These are phyloP conservation scores for Leptatherina wallacei DNA, from an alignment of 2,797 vertebrate genomes.

Conservation along the genomic window DNA sequence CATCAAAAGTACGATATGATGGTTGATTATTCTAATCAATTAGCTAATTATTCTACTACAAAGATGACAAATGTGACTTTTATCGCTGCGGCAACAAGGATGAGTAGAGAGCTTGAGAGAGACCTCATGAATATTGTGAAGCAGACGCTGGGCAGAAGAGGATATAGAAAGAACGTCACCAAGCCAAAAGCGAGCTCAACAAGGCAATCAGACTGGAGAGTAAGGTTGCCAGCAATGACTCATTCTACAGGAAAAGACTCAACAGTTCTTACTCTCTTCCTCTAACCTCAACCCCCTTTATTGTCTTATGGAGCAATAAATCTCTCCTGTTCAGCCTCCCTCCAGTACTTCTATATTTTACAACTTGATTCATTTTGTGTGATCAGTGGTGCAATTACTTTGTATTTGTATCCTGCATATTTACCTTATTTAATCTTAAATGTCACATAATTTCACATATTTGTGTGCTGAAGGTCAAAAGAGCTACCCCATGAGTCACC, in stretches of 20 bases:
- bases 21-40: not conserved
- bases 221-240: constrained; percentile 71
- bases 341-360: constrained; percentile 4
- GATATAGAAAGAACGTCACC: constrained; percentile 57
- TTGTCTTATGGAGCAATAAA: constrained; percentile 47
- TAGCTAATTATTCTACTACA: not conserved
- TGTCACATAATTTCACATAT: constrained; percentile 4
- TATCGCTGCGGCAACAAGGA: constrained; percentile 17
- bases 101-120: constrained; percentile 38
- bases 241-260: constrained; percentile 69
- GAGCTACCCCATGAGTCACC: not conserved
- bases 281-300: constrained; percentile 51
- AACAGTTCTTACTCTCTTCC: constrained; percentile 53
- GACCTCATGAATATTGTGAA: constrained; percentile 55
- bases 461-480: constrained; percentile 25
- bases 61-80: constrained; percentile 15
- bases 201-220: constrained; percentile 70
- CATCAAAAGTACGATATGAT: not conserved
- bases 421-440: not conserved
- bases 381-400: constrained; percentile 17
- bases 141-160: constrained; percentile 43
- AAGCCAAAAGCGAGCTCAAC: constrained; percentile 71
- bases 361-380: not conserved
- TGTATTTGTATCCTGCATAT: constrained; percentile 1
- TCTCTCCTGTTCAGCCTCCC: constrained; percentile 24